phyloP scores from a whole-genome alignment of 2,888 invertebrate genomes.

The Diabrotica balteata region DNA sequence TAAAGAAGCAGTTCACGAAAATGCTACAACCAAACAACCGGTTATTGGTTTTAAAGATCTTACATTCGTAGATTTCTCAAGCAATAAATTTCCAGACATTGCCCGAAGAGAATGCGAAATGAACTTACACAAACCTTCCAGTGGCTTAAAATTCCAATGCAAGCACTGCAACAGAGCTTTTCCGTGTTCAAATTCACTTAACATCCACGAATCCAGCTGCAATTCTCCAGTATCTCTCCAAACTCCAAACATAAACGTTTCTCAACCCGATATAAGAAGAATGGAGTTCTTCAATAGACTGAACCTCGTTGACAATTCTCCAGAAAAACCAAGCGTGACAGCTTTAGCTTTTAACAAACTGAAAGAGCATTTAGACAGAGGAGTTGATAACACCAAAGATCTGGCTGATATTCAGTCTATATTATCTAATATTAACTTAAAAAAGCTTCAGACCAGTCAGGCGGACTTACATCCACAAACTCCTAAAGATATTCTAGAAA shows the following conservation, averaged over 20 bases:
- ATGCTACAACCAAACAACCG: conserved; percentile 57
- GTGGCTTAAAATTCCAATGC: conserved; percentile 70
- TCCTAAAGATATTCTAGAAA: conserved; percentile 34
- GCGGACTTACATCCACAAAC: conserved; percentile 32
- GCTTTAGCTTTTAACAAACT: conserved; percentile 44
- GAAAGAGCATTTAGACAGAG: conserved; percentile 49
- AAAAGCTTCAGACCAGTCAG: conserved; percentile 65
- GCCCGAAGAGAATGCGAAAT: conserved; percentile 77
- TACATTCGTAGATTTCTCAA: conserved; percentile 81
- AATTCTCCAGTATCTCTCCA: conserved; percentile 39
- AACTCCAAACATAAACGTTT: conserved; percentile 55
- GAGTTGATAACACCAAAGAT: conserved; percentile 71
- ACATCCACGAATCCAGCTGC: conserved; percentile 71
- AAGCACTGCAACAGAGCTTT: conserved; percentile 76
- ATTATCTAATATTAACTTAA: conserved; percentile 76
- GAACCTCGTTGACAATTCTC: conserved; percentile 76
- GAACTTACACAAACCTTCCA: conserved; percentile 68
- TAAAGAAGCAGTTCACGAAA: conserved; percentile 68
- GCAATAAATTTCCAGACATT: conserved; percentile 80
- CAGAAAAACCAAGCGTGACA: conserved; percentile 48
- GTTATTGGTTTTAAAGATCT: conserved; percentile 75
- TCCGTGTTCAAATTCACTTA: conserved; percentile 71
- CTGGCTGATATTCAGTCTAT: conserved; percentile 88
- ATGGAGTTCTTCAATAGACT: conserved; percentile 84
- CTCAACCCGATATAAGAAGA: conserved; percentile 69